Conservation (phyloP, 2,888 invertebrate species). For the Ichneumoninae sp. region DNA sequence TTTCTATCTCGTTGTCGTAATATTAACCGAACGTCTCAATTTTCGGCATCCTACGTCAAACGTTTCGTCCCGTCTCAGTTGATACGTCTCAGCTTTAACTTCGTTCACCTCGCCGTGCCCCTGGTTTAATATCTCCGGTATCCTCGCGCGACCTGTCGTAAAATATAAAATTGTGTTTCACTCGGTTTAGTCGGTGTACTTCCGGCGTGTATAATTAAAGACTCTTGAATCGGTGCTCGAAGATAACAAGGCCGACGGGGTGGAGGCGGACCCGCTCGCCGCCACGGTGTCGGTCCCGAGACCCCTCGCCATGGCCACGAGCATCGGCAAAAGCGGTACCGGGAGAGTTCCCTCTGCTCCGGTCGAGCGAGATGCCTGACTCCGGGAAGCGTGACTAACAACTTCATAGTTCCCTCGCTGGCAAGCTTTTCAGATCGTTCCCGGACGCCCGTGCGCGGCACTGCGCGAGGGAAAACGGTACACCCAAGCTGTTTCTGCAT, state of each 20-base stretch:
- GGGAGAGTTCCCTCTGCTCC: slow-evolving; percentile 53
- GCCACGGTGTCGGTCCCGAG: slow-evolving; percentile 46
- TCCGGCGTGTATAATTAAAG: slow-evolving; percentile 75
- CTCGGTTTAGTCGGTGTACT: slow-evolving; percentile 69
- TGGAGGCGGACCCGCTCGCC: slow-evolving; percentile 55
- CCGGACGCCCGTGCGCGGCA: slow-evolving; percentile 45
- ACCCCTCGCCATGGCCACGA: slow-evolving; percentile 18
- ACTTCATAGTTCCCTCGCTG: slow-evolving; percentile 77
- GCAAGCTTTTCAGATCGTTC: slow-evolving; percentile 65
- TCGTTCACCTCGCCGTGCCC: neutral
- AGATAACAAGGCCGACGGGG: slow-evolving; percentile 72
- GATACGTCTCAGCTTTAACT: slow-evolving; percentile 6
- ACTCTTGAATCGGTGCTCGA: slow-evolving; percentile 71
- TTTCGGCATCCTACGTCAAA: slow-evolving; percentile 39
- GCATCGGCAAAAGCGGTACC: slow-evolving; percentile 22
- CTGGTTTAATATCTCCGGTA: slow-evolving; percentile 6
- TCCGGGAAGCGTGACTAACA: slow-evolving; percentile 80
- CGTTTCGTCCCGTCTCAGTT: neutral
- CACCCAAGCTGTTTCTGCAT: neutral
- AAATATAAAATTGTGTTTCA: slow-evolving; percentile 71
- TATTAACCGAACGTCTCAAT: slow-evolving; percentile 48
- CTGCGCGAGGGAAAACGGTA: slow-evolving; percentile 1
- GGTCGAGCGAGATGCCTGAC: slow-evolving; percentile 60
- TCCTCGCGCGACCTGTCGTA: slow-evolving; percentile 40
- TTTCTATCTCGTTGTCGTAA: slow-evolving; percentile 2